These are phyloP conservation scores for Gerris lacustris DNA, from an alignment of 2,888 invertebrate species.

Conservation along the genomic window DNA sequence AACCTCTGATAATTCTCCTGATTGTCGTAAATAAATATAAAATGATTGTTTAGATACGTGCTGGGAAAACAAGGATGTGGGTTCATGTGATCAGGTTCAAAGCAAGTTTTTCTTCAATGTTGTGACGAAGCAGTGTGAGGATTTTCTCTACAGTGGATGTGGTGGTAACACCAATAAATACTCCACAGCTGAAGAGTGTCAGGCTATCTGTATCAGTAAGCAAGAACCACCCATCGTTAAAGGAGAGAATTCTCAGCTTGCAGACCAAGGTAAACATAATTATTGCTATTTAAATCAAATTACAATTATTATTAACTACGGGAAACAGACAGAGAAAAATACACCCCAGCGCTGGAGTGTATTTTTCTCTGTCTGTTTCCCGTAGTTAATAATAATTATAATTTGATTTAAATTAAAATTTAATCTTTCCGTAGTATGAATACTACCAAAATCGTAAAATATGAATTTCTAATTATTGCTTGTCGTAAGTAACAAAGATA, in stretches of 20 bases:
- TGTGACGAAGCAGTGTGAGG: conserved; percentile 44
- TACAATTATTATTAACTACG: too few relatives aligned
- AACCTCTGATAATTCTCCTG: background rate
- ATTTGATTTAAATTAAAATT: too few relatives aligned
- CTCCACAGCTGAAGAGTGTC: conserved; percentile 60
- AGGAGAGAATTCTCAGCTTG: conserved; percentile 27
- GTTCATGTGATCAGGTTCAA: conserved; percentile 53
- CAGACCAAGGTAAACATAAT: conserved; percentile 16
- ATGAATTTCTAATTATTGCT: too few relatives aligned
- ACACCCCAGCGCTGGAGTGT: too few relatives aligned
- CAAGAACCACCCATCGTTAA: conserved; percentile 44
- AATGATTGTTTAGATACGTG: conserved; percentile 40
- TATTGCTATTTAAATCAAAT: too few relatives aligned
- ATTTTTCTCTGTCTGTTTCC: conserved; percentile 8
- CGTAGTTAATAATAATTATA: conserved; percentile 1
- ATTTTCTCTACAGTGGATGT: conserved; percentile 59
- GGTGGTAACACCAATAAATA: conserved; percentile 63
- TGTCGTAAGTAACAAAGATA: too few relatives aligned
- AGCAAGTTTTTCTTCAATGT: conserved; percentile 64
- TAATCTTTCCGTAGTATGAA: too few relatives aligned
- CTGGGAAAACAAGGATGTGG: conserved; percentile 48
- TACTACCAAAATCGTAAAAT: too few relatives aligned
- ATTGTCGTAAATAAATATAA: background rate
- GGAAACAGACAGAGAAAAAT: background rate
- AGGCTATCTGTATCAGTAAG: conserved; percentile 50